Evolutionary conservation across 2,113 vertebrate species (phyloP), one percentile per base, ranked within the genome.

Genomic region (Nicator chloris): DNA sequence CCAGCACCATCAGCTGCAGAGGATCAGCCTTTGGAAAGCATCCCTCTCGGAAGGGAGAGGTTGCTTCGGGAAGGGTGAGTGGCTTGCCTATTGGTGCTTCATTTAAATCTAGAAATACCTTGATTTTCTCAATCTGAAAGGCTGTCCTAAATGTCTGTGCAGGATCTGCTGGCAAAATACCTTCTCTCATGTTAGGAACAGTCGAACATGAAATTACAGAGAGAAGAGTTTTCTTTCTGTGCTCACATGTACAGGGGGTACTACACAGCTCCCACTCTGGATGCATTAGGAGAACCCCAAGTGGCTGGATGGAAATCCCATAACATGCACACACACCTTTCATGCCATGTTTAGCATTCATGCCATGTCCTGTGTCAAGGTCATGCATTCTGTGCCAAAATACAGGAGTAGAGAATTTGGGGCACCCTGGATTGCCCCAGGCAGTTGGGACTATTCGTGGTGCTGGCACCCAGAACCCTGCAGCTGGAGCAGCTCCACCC

Each of bases 381-480:
- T 77, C 50, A 6, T 19, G 21, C 17, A 42, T 80, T 65, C 57
- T 64, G 28, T 90, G 60, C 76, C 47, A 56, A 73, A 60, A 50
- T 26, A 28, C 16, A 64, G 61, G n/a, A 80, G 35, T 0, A 65
- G 71, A 79, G 51, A 76, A 57, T 63, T 68, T 75, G 2, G 2
- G 39, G 28, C 31, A 33, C 9, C 19, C 39, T 39, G 51, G 22
- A 33, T 57, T 71, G 39, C 44, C 19, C 28, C 11, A 24, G 0
- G 24, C 4, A 28, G 13, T 22, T 77, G 44, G 11, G 53, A 11
- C 26, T 6, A 2, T 12, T 16, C 21, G 7, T 70, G 40, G 33
- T 9, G 3, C 16, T 68, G 77, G 63, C 1, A 11, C 3, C 40
- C 44, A 51, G 24, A 35, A 19, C 40, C 15, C 24, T 0, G 0